Evolutionary conservation across 2,113 vertebrate genomes (phyloP), one percentile per base, ranked within the genome.

Genomic region (Hypanus sabinus): DNA sequence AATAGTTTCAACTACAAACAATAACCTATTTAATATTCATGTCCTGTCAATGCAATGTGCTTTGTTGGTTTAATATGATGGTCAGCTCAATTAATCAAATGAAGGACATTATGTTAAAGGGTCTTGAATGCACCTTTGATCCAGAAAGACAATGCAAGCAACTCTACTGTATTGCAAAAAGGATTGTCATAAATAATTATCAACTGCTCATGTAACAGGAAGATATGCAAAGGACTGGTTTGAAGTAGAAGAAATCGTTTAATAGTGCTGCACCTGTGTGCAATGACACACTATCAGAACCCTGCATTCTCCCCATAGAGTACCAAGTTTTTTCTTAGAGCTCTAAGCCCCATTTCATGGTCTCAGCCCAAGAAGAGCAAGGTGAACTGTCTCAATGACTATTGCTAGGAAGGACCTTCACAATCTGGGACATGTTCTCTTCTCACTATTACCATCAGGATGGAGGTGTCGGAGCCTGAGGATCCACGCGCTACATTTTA

Each of bases 41-140:
- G 18, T 1, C 18, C 9, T 20, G 27, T 18, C 85, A 27, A 57
- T 46, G 57, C 46, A 55, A 57, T 90, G 10, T n/a, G 87, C 3
- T n/a, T 27, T n/a, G 87, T 62, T 33, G n/a, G 87, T 11, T 18
- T 22, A 62, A 90, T 60, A 65, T 33, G 24, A 90, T 57, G 62
- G 88, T 70, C 88, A 38, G 36, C n/a, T 36, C n/a, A 91, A 68
- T 68, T 70, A 90, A 36, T 68, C 62, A 70, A 70, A 91, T 36
- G 65, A 91, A 91, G n/a, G 60, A n/a, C 30, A 57, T 65, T 36
- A 11, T 68, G 20, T 91, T 87, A 18, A 68, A 91, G 62, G 9
- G 16, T 70, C 33, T 70, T 38, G n/a, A 70, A 68, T 70, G 33
- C n/a, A 70, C n/a, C 88, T 91, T 91, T 91, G 88, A 91, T 91